Conservation (phyloP, 2,113 vertebrate genomes). For the Symphodus melops region DNA sequence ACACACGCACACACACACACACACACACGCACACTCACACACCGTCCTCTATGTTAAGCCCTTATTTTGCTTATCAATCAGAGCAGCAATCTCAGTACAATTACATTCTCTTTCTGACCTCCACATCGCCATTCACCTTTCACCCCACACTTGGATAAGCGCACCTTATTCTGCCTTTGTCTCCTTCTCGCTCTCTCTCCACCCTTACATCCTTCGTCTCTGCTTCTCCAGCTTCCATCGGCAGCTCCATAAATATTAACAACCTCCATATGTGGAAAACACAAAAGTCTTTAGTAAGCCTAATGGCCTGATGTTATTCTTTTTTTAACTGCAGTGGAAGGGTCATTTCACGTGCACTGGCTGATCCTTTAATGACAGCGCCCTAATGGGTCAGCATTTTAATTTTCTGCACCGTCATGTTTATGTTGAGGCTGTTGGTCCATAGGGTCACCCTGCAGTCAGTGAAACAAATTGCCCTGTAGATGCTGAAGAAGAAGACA, state of each 20-base stretch:
- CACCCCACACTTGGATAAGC: constrained; percentile 31
- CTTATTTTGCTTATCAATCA: constrained; percentile 49
- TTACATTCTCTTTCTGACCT: constrained; percentile 42
- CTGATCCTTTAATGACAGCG: constrained; percentile 6
- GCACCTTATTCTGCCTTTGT: constrained; percentile 6
- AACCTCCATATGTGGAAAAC: constrained; percentile 54
- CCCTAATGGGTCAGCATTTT: constrained; percentile 34
- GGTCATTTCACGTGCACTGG: constrained; percentile 12
- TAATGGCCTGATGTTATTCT: constrained; percentile 57
- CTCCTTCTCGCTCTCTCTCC: constrained; percentile 1
- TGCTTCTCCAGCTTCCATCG: constrained; percentile 31
- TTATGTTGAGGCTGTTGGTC: not conserved
- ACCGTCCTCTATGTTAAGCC: constrained; percentile 26
- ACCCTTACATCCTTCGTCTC: constrained; percentile 3
- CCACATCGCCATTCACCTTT: constrained; percentile 50
- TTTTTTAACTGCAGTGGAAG: constrained; percentile 41
- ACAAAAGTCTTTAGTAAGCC: constrained; percentile 62
- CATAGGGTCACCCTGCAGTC: constrained; percentile 4
- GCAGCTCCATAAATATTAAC: constrained; percentile 69
- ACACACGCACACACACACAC: constrained; percentile 9
- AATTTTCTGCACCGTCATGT: constrained; percentile 31
- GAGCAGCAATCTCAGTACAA: constrained; percentile 50
- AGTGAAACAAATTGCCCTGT: not conserved
- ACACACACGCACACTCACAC: constrained; percentile 14
- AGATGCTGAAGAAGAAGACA: not conserved